phyloP scores from a whole-genome alignment of 2,797 vertebrate genomes.

The Clarias pachynema region DNA sequence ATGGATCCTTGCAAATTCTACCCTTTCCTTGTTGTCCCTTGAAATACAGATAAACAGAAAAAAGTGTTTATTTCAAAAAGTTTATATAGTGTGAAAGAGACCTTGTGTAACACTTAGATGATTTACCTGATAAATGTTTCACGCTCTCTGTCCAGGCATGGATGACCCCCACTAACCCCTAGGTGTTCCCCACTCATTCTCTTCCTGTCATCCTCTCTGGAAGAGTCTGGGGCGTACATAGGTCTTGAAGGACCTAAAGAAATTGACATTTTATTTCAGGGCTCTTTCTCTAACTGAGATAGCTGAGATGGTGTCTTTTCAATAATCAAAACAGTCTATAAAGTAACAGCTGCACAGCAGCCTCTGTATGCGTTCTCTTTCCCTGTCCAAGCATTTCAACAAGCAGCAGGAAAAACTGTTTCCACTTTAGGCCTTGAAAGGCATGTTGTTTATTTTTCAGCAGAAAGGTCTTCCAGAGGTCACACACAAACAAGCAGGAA shows the following conservation, averaged over 20 bases:
- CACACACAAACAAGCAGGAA: conserved; percentile 45
- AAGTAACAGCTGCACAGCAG: conserved; percentile 17
- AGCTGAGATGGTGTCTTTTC: conserved; percentile 5
- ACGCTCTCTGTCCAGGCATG: conserved; percentile 80
- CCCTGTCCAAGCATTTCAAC: conserved; percentile 38
- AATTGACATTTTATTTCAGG: neutral
- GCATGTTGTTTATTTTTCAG: conserved; percentile 46
- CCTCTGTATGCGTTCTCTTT: conserved; percentile 23
- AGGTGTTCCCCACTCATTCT: conserved; percentile 88
- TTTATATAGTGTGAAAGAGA: conserved; percentile 26
- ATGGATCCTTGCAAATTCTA: conserved; percentile 92
- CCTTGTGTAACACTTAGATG: conserved; percentile 16
- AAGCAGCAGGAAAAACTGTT: conserved; percentile 41
- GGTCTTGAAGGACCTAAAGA: conserved; percentile 65
- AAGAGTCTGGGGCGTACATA: conserved; percentile 82
- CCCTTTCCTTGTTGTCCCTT: conserved; percentile 93
- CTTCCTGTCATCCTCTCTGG: conserved; percentile 85
- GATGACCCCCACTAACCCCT: conserved; percentile 67
- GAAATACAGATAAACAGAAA: conserved; percentile 38
- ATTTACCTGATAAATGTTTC: conserved; percentile 87
- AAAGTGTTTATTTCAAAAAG: neutral
- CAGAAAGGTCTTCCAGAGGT: conserved; percentile 46
- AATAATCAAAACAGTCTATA: conserved; percentile 5
- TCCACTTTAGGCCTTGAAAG: conserved; percentile 32
- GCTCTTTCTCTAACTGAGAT: conserved; percentile 8